Evolutionary conservation across 2,113 vertebrate species (phyloP), one percentile per base, ranked within the genome.

Genomic region (Paramisgurnus dabryanus): DNA sequence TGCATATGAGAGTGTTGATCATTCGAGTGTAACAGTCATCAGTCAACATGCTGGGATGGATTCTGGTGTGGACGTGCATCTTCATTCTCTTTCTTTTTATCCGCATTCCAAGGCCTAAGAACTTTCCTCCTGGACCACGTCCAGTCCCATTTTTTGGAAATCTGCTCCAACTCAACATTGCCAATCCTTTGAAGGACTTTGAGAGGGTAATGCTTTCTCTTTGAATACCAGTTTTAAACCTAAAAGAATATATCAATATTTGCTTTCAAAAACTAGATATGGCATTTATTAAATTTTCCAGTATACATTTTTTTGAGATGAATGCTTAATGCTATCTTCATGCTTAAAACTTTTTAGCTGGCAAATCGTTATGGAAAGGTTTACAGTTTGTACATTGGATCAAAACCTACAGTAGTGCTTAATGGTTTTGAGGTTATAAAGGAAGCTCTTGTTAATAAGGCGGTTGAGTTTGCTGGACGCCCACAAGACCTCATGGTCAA

Each of bases 81-180:
- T 78, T 83, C 76, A 78, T 89, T 22, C 2, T 93, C 41, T 34
- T 88, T 27, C 6, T 89, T 75, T 81, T 47, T 67, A 2, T 84
- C 61, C 84, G 79, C 88, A 80, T 0, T 84, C 86, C 85, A 79
- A 89, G 87, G 65, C 88, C 87, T 67, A 86, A 89, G 81, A 93
- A 92, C 87, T 92, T 93, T 57, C 93, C 93, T 6, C 91, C 93
- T 0, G 91, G 93, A 50, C 91, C 93, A 5, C 22, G 58, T 0
- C 13, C 69, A 0, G 9, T 91, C 12, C 93, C 92, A 0, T 1
- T 93, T 41, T 71, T 93, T 43, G 92, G 93, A 17, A 93, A 89
- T 73, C 71, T 92, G 41, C 78, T 91, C 17, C 63, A 91, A 2
- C 50, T 93, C 15, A 89, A 64, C 55, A 34, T 91, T 2, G 71